Conservation (phyloP, 2,113 vertebrate genomes). For the Gambusia holbrooki region DNA sequence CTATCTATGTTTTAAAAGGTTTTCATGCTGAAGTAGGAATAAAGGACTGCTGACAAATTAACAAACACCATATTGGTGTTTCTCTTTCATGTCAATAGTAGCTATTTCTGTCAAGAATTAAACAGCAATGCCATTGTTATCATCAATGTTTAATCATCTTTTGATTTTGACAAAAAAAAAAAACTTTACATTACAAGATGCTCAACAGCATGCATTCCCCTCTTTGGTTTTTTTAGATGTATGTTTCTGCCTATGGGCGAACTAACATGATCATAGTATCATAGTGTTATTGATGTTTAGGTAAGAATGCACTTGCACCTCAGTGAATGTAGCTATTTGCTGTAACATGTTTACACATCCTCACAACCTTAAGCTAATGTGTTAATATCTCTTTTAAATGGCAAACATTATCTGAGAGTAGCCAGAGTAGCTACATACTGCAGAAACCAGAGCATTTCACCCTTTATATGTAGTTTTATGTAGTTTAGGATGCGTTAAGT, state of each 20-base stretch:
- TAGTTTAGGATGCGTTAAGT: background rate
- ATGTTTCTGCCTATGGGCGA: conserved; percentile 47
- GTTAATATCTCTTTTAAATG: conserved; percentile 60
- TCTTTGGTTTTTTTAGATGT: conserved; percentile 48
- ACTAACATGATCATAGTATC: conserved; percentile 52
- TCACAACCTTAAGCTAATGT: conserved; percentile 67
- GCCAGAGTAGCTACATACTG: conserved; percentile 45
- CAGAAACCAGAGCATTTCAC: conserved; percentile 31
- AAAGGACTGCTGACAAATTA: conserved; percentile 43
- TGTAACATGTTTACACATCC: conserved; percentile 67
- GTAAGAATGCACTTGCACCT: conserved; percentile 81
- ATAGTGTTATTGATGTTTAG: conserved; percentile 71
- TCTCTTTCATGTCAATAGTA: conserved; percentile 26
- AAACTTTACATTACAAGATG: conserved; percentile 15
- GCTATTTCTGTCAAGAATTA: conserved; percentile 47
- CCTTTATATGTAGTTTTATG: conserved; percentile 15
- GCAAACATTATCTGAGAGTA: conserved; percentile 49
- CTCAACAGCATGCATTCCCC: conserved; percentile 53
- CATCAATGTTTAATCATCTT: conserved; percentile 10
- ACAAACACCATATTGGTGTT: conserved; percentile 76
- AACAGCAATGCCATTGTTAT: conserved; percentile 39
- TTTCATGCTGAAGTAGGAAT: conserved; percentile 50
- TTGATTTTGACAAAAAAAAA: conserved; percentile 19
- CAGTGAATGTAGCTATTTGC: conserved; percentile 78
- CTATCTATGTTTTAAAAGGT: conserved; percentile 19